Conservation (phyloP, 2,797 vertebrate species). For the Labroides dimidiatus region DNA sequence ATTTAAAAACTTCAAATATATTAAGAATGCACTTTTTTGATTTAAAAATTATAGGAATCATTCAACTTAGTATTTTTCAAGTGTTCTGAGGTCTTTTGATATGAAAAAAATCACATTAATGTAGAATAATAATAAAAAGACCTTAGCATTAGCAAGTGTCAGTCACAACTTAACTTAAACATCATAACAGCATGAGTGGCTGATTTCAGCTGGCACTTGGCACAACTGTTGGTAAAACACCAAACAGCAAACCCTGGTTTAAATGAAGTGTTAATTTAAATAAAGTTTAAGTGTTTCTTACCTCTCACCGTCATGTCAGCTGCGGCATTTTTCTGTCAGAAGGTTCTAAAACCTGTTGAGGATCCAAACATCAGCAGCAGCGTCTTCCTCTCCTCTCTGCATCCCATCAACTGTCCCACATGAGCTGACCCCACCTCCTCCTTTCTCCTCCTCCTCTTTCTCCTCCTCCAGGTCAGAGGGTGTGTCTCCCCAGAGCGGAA, state of each 20-base stretch:
- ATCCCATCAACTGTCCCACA: constrained; percentile 60
- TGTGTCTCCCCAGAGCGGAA: constrained; percentile 64
- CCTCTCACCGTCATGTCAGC: constrained; percentile 63
- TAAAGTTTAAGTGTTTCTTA: not conserved
- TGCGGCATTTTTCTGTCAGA: constrained; percentile 34
- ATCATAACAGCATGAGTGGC: too few relatives aligned
- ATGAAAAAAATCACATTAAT: too few relatives aligned
- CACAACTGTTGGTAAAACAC: not conserved
- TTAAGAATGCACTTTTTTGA: too few relatives aligned
- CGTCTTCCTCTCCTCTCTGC: constrained; percentile 41
- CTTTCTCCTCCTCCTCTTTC: constrained; percentile 5
- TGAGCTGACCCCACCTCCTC: not conserved
- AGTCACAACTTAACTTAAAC: too few relatives aligned
- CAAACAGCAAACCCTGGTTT: not conserved
- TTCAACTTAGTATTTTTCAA: too few relatives aligned
- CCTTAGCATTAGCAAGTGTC: too few relatives aligned
- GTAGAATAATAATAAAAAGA: too few relatives aligned
- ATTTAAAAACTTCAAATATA: too few relatives aligned
- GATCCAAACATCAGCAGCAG: constrained; percentile 32
- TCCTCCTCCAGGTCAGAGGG: constrained; percentile 55
- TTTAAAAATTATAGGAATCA: too few relatives aligned
- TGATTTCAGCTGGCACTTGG: too few relatives aligned
- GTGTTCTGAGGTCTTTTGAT: too few relatives aligned
- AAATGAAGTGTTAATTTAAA: not conserved
- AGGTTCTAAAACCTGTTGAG: not conserved